Evolutionary conservation across 2,888 invertebrate species (phyloP).

Genomic region (Sinodicranocentrus sp.): DNA sequence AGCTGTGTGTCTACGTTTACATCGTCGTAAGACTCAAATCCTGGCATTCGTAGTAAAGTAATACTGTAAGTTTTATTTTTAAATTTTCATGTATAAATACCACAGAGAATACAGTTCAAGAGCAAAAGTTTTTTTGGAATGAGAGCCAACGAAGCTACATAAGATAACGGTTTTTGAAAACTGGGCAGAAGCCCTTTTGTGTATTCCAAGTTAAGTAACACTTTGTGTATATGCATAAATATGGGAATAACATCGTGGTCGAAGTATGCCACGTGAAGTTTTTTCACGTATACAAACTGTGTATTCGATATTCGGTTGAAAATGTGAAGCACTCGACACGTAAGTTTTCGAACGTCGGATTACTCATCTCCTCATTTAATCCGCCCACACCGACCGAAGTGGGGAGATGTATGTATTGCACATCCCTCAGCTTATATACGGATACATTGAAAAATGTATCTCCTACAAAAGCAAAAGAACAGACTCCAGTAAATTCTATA

Average conservation of each 20-base stretch:
- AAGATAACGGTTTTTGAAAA: background rate
- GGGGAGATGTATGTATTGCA: background rate
- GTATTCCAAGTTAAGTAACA: background rate
- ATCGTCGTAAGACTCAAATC: too few relatives aligned
- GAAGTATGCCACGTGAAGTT: background rate
- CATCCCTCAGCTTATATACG: background rate
- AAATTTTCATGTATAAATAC: slow-evolving; percentile 19
- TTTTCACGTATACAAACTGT: background rate
- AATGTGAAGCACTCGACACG: slow-evolving; percentile 20
- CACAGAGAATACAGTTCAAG: slow-evolving; percentile 16
- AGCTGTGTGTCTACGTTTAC: too few relatives aligned
- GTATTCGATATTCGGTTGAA: background rate
- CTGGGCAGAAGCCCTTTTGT: slow-evolving; percentile 27
- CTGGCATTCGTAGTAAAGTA: slow-evolving; percentile 2
- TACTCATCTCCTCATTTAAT: slow-evolving; percentile 69
- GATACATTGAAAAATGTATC: background rate
- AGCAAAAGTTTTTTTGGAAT: slow-evolving; percentile 35
- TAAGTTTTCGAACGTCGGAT: slow-evolving; percentile 51
- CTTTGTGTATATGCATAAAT: background rate
- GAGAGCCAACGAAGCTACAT: slow-evolving; percentile 9
- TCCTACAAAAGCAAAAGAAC: background rate
- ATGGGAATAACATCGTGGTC: background rate
- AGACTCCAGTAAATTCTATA: slow-evolving; percentile 61
- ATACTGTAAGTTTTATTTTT: slow-evolving; percentile 33
- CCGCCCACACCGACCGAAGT: slow-evolving; percentile 57